Evolutionary conservation across 2,888 invertebrate species (phyloP).

Genomic region (Pollenia angustigena): DNA sequence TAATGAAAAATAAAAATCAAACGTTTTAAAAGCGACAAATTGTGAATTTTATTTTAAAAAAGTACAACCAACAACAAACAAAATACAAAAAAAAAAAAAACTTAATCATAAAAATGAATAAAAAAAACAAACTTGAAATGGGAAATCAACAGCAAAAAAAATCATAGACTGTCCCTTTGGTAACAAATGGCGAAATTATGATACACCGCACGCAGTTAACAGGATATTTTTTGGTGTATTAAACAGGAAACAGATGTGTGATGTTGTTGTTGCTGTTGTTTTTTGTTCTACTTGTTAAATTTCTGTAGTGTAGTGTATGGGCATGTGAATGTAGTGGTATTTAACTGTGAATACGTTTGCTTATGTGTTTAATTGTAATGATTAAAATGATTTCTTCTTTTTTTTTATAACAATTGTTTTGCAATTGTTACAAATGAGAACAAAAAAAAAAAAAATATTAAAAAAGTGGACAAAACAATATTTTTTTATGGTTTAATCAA

Average conservation of each 20-base stretch:
- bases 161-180: conserved; percentile 29
- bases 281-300: conserved; percentile 40
- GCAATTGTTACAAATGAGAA: conserved; percentile 46
- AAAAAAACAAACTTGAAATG: conserved; percentile 64
- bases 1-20: conserved; percentile 72
- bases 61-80: conserved; percentile 7
- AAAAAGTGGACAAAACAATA: conserved; percentile 38
- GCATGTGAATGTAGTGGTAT: conserved; percentile 19
- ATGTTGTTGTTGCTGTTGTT: conserved; percentile 45
- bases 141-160: conserved; percentile 60
- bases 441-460: conserved; percentile 3
- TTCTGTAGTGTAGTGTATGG: conserved; percentile 8
- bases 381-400: conserved; percentile 46
- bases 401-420: conserved; percentile 50
- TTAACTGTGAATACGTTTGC: conserved; percentile 2
- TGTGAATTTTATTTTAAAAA: conserved; percentile 58
- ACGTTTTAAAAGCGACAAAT: conserved; percentile 69
- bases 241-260: conserved; percentile 75
- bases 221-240: conserved; percentile 75
- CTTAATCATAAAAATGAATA: conserved; percentile 26
- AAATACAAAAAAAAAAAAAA: conserved; percentile 3
- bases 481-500: conserved; percentile 62
- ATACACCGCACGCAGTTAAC: conserved; percentile 76
- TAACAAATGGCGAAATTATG: conserved; percentile 77
- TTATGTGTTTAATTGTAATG: conserved; percentile 43